These are phyloP conservation scores for Drosophila formosana DNA, from an alignment of 2,888 invertebrate genomes.

Conservation along the genomic window DNA sequence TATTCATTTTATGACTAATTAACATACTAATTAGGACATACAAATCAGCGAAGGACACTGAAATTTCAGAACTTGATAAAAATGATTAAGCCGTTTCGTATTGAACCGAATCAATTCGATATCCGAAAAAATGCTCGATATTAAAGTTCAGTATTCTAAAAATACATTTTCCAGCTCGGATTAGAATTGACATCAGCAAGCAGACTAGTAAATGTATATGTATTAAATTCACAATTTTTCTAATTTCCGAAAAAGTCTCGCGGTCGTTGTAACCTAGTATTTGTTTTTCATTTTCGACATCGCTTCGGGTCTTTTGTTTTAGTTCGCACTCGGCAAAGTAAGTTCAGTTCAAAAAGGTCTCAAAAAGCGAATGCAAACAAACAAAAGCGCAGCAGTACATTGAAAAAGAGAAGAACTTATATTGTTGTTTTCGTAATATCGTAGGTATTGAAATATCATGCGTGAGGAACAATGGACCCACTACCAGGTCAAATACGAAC, in stretches of 20 bases:
- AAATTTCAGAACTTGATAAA: no score
- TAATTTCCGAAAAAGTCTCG: not conserved
- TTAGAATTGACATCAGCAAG: no score
- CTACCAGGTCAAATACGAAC: slow-evolving; percentile 24
- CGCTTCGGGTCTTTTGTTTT: slow-evolving; percentile 33
- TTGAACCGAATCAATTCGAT: no score
- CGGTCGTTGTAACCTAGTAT: slow-evolving; percentile 15
- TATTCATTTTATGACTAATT: no score
- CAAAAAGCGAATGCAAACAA: slow-evolving; percentile 63
- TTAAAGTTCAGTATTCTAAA: no score
- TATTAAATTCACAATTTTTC: no score
- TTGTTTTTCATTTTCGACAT: slow-evolving; percentile 29
- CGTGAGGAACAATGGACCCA: slow-evolving; percentile 51
- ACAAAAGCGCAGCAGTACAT: slow-evolving; percentile 74
- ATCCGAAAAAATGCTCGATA: no score
- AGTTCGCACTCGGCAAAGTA: slow-evolving; percentile 47
- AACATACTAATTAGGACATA: no score
- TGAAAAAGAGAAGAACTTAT: slow-evolving; percentile 1
- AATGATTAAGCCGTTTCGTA: no score
- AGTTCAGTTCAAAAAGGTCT: slow-evolving; percentile 31
- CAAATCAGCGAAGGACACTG: no score
- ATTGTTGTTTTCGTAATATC: slow-evolving; percentile 26
- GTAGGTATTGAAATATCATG: slow-evolving; percentile 47
- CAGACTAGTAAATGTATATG: no score
- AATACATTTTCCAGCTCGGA: no score